Percentiles rank a stretch among this genome's conserved stretches.
These are phyloP conservation scores for Andinoacara biseriatus DNA, from an alignment of 2,113 vertebrate genomes.

Conservation along the genomic window DNA sequence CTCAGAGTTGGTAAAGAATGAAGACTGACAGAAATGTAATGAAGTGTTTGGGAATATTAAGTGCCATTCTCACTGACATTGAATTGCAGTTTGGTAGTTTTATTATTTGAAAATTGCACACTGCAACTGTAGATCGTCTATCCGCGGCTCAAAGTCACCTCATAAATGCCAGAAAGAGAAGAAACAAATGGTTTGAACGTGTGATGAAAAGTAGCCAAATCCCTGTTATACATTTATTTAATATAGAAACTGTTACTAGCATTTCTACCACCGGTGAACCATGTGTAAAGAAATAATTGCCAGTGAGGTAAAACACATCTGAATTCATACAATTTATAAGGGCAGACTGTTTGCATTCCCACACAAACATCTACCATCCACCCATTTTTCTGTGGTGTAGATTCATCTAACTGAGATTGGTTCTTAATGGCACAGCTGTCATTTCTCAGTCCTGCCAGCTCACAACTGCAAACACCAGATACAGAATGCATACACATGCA, in stretches of 20 bases:
- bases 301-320: slow-evolving; percentile 28
- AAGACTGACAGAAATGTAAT: slow-evolving; percentile 75
- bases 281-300: slow-evolving; percentile 42
- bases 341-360: slow-evolving; percentile 21
- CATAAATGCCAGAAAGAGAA: slow-evolving; percentile 12
- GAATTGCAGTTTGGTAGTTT: slow-evolving; percentile 46
- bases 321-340: slow-evolving; percentile 28
- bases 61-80: slow-evolving; percentile 63
- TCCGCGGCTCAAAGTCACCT: slow-evolving; percentile 52
- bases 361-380: slow-evolving; percentile 62
- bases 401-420: slow-evolving; percentile 74
- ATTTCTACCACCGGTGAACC: slow-evolving; percentile 7
- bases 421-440: slow-evolving; percentile 74
- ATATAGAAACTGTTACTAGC: slow-evolving; percentile 7
- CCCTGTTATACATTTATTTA: slow-evolving; percentile 18
- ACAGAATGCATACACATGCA: neutral
- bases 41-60: slow-evolving; percentile 69
- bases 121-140: slow-evolving; percentile 31
- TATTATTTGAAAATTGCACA: slow-evolving; percentile 54
- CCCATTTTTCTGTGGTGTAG: slow-evolving; percentile 58
- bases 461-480: slow-evolving; percentile 63
- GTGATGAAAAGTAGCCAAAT: slow-evolving; percentile 23
- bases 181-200: slow-evolving; percentile 39
- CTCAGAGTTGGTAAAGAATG: slow-evolving; percentile 50
- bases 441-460: slow-evolving; percentile 46